Conservation (phyloP, 2,888 invertebrate genomes). For the Bursaphelenchus okinawaensis region DNA sequence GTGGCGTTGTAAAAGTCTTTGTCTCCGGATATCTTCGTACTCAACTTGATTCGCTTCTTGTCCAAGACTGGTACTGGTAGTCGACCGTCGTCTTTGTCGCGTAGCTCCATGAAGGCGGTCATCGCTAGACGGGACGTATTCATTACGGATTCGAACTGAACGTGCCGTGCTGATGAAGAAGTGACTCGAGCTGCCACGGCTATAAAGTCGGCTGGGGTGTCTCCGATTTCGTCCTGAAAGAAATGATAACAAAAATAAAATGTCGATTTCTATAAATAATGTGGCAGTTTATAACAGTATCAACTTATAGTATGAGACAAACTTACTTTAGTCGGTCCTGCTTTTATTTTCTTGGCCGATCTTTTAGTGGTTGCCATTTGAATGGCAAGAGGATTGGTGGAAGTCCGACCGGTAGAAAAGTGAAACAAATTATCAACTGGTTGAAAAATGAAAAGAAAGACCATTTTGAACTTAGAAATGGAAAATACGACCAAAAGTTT, state of each 20-base stretch:
- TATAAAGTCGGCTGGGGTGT: neutral
- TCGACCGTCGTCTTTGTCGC: neutral
- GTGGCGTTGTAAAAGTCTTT: constrained; percentile 12
- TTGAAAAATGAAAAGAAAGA: too few species aligned
- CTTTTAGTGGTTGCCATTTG: too few species aligned
- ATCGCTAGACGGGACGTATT: neutral
- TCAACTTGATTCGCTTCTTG: constrained; percentile 9
- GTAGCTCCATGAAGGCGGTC: neutral
- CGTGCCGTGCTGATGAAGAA: neutral
- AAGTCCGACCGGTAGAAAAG: too few species aligned
- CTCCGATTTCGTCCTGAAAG: neutral
- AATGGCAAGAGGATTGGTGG: too few species aligned
- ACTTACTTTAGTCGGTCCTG: too few species aligned
- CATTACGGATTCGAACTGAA: neutral
- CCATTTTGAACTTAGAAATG: too few species aligned
- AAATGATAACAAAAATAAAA: neutral
- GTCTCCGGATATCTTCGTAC: neutral
- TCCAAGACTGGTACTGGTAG: neutral
- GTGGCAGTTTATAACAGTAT: too few species aligned
- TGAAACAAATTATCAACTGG: too few species aligned
- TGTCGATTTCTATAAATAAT: neutral
- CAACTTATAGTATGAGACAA: too few species aligned
- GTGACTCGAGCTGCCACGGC: neutral
- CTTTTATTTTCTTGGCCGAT: too few species aligned
- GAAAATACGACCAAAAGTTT: too few species aligned